Conservation (phyloP, 2,797 vertebrate species). For the Coregonus sp. region DNA sequence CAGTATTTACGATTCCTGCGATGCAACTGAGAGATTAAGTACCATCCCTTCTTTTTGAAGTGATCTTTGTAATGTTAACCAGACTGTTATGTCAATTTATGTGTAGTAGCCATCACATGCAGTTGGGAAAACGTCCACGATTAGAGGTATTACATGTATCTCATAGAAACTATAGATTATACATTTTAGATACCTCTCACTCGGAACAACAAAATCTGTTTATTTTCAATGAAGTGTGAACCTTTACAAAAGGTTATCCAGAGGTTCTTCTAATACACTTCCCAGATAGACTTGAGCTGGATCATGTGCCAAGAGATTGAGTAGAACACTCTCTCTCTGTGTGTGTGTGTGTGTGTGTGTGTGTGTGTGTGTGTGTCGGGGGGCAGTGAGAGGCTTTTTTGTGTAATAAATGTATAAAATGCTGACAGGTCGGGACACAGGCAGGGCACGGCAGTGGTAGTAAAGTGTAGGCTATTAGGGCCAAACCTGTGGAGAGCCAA, state of each 20-base stretch:
- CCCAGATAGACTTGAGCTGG: constrained; percentile 26
- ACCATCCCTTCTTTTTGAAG: no score
- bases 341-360: no score
- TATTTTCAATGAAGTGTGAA: background rate
- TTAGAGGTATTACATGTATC: background rate
- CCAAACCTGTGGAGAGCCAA: background rate
- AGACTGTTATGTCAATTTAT: background rate
- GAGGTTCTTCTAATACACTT: constrained; percentile 24
- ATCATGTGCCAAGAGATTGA: constrained; percentile 6
- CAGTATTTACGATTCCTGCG: no score
- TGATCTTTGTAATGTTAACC: no score
- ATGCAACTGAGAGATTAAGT: no score
- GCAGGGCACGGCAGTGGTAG: constrained; percentile 7
- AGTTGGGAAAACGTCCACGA: background rate
- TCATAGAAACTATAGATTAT: background rate
- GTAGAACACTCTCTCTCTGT: constrained; percentile 31
- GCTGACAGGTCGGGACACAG: constrained; percentile 10
- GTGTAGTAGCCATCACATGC: background rate
- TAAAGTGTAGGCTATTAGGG: constrained; percentile 25
- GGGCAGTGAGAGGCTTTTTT: no score
- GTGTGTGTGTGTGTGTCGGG: no score
- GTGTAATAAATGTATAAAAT: no score
- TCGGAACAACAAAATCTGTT: background rate
- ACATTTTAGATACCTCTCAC: background rate
- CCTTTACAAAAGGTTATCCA: background rate